Base-by-base conservation (phyloP, 1,140 invertebrate species). In the Drosophila repleta region DNA sequence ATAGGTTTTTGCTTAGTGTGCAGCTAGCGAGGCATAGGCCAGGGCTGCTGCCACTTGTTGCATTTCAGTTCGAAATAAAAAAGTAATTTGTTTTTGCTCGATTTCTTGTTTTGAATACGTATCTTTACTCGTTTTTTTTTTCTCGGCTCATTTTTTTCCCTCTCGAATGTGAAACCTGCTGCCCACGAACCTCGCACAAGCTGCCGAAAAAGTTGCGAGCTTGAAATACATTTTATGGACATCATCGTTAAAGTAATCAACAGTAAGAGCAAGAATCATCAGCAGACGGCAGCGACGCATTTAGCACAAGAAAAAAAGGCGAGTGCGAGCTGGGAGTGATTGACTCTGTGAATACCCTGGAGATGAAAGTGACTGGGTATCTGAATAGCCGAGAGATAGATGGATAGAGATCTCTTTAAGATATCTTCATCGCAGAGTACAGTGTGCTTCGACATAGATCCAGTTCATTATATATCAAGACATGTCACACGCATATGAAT, bases 171-270 rank as follows among this genome's bases (percentile, higher is more conserved):
- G 48, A 84, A 84, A 84, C 76, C 76, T 84, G 80, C 65, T 77
- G 81, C 57, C 64, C 71, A 67, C 61, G 45, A 39, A 20, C 26
- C 39, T 35, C 13, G 26, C 39, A 61, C 48, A 35, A 66, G 55
- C 51, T 51, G 56, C 55, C 65, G 18, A 61, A 56, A 78, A 75
- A 65, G 60, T n/a, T 70, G 48, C 61, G 41, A 63, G 43, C 49
- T 67, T 55, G 81, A 76, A 64, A 85, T 68, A 77, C 81, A 81
- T 87, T 85, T 85, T 85, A 87, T 85, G 82, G 70, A 76, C 83
- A 82, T 88, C 78, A 73, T 82, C 82, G 78, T 87, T 87, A 87
- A 87, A 87, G 78, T 87, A 87, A 87, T 82, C 82, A 85, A 79
- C 77, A 74, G 74, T 85, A 84, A 87, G 77, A 73, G 64, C 81